Evolutionary conservation across 2,797 vertebrate genomes (phyloP).

Genomic region (Cryptoblepharus egeriae): DNA sequence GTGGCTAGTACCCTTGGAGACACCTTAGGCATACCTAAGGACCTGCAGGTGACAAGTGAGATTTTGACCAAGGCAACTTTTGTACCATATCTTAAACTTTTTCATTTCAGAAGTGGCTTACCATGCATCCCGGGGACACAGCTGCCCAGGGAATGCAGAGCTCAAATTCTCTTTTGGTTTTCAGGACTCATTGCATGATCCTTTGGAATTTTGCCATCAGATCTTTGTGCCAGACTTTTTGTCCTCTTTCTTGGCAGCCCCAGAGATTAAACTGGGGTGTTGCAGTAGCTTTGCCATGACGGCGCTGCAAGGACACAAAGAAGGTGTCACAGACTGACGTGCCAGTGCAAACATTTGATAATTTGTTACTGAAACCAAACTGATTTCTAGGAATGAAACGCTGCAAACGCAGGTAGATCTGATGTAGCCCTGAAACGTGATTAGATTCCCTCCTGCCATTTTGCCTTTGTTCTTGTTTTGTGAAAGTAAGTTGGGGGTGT

Average conservation of each 20-base stretch:
- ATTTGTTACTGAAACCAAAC: constrained; percentile 40
- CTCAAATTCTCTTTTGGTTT: not conserved
- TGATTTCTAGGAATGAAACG: not conserved
- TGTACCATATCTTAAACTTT: not conserved
- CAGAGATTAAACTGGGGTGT: not conserved
- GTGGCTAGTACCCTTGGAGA: not conserved
- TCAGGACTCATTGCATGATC: no score
- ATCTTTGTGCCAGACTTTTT: not conserved
- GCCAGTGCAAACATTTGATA: not conserved
- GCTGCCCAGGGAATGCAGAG: not conserved
- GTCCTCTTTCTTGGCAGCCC: not conserved
- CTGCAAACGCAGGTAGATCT: not conserved
- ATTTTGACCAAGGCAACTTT: not conserved
- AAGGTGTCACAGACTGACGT: not conserved
- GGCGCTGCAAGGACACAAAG: not conserved
- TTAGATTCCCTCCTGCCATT: not conserved
- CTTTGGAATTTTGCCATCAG: not conserved
- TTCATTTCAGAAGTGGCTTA: not conserved
- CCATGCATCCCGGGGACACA: not conserved
- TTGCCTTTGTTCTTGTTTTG: not conserved
- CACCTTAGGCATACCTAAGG: not conserved
- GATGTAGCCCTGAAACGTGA: no score
- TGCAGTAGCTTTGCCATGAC: not conserved
- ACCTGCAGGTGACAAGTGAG: not conserved
- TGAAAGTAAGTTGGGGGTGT: no score